Base-by-base conservation (phyloP, 2,888 invertebrate genomes). In the Laspeyria flexula region DNA sequence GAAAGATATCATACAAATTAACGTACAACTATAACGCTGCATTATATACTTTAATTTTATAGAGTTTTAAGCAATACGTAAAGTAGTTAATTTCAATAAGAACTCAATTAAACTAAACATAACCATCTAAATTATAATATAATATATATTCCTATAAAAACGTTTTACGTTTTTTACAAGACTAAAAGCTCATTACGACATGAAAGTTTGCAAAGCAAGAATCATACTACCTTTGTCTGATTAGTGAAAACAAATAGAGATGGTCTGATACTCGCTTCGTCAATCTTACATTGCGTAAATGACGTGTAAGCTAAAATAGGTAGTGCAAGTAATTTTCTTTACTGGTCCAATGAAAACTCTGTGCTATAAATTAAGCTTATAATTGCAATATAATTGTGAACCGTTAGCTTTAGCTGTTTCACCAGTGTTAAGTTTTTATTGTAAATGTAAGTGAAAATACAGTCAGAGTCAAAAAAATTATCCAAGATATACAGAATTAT, bases 1-100 rank as follows among this genome's bases (percentile, higher is more conserved):
- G n/a, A 15, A 23, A 30, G 6, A n/a, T 15, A 21, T 29, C 13
- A 11, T 30, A 37, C 16, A 16, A 15, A 34, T 16, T 34, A 43
- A 21, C 34, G 16, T 34, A 48, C 15, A 43, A 43, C 39, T 34
- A 39, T 34, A 40, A 50, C 34, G 39, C 39, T 56, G 51, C 40
- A 41, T 37, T 48, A 44, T 42, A 43, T 40, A 57, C 42, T 47
- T 38, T 48, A 43, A 43, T 57, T 45, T 43, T 46, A 45, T 15
- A 18, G 9, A 42, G 1, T 16, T 31, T 3, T 37, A 42, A 43
- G 25, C 37, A 21, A 15, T 13, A 18, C 18, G 31, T 12, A 5
- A 1, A 10, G 1, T 5, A 23, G 23, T 5, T 37, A 21, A 37
- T n/a, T 7, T n/a, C 6, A 31, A 15, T 13, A 1, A 31, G 9